Conservation (phyloP, 1,140 invertebrate species). For the Dreissena polymorpha region DNA sequence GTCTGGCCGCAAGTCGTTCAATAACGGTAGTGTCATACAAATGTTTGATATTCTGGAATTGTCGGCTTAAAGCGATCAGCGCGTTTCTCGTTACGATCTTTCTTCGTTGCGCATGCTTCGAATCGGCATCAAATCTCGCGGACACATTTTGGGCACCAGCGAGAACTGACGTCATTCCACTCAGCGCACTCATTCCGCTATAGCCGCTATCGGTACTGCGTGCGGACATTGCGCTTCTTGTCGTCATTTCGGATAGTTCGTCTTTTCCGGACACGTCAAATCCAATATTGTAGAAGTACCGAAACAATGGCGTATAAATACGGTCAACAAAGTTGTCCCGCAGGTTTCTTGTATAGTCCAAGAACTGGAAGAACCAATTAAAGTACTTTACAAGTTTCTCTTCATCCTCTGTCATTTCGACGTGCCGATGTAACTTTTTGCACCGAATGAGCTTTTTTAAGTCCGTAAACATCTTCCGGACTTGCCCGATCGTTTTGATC, state of each 20-base stretch:
- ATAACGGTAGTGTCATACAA: conserved; percentile 72
- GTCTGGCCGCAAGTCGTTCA: conserved; percentile 67
- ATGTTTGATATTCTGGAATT: conserved; percentile 70
- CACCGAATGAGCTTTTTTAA: conserved; percentile 59
- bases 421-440: conserved; percentile 50
- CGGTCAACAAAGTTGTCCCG: conserved; percentile 69
- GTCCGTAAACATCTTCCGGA: conserved; percentile 63
- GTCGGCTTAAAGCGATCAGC: conserved; percentile 64
- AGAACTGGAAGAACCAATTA: conserved; percentile 73
- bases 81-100: conserved; percentile 64
- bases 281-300: conserved; percentile 69
- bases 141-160: conserved; percentile 46
- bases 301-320: conserved; percentile 72
- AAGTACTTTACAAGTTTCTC: conserved; percentile 70
- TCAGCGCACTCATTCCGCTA: conserved; percentile 56
- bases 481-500: conserved; percentile 64
- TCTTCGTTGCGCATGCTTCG: conserved; percentile 51
- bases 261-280: conserved; percentile 55
- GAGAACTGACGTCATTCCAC: conserved; percentile 31
- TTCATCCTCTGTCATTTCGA: conserved; percentile 45
- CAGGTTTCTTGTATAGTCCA: conserved; percentile 70
- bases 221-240: conserved; percentile 64
- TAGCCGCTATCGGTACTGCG: conserved; percentile 57
- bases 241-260: conserved; percentile 60
- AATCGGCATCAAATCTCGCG: conserved; percentile 43